Base-by-base conservation (phyloP, 2,888 invertebrate genomes). In the Drosophila meridiana region DNA sequence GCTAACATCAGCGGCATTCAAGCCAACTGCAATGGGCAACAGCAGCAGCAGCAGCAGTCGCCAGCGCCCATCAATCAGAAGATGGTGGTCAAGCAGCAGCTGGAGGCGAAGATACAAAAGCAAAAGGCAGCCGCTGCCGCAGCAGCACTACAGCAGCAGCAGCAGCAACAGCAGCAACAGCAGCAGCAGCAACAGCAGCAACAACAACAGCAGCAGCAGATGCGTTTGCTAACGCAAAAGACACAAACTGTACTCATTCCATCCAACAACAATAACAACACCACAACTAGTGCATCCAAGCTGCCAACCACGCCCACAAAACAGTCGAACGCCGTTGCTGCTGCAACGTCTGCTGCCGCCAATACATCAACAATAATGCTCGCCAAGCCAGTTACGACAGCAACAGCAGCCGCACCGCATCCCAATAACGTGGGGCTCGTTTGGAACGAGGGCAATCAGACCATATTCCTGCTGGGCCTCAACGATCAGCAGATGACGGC, bases 61-160 rank as follows among this genome's bases (percentile, higher is more conserved):
- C 78, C 91, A 26, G 20, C 52, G 26, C 90, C 92, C 2, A 91
- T 93, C 48, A 93, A 89, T 64, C 94, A 95, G 80, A 95, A 94
- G 69, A 91, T 94, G 80, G 94, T 94, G 26, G 93, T 95, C 0
- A 95, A 95, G 78, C 95, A 95, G 82, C 95, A 95, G 86, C 93
- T 96, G 82, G 96, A 96, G 90, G 96, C 96, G 69, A 96, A 95
- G 85, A 94, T 95, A 84, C 95, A 95, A 82, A 95, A 93, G 75
- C 93, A 93, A 57, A 92, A 93, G 68, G 93, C 92, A 43, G 92
- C 92, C 1, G 92, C 92, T 13, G 92, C 92, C 0, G 93, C 93
- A 7, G 92, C 92, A 26, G 91, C 91, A 91, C 86, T 92, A 87
- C 90, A 77, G 13, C 87, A 73, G 7, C 80, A 80, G 2, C 80